Evolutionary conservation across 2,797 vertebrate genomes (phyloP).

Genomic region (Phataginus tricuspis): DNA sequence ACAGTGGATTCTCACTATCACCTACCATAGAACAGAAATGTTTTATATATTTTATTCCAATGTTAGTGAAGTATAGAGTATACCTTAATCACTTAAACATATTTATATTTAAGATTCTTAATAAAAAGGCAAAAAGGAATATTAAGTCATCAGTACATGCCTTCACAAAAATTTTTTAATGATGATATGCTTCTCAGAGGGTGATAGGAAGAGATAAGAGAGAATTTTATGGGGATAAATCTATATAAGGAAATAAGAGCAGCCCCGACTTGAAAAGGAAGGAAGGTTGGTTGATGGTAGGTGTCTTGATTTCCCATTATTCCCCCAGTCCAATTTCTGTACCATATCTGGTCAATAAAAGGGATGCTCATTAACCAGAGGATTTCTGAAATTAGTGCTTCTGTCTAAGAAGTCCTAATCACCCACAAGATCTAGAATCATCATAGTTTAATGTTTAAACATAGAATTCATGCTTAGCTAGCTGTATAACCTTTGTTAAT

Average conservation of each 20-base stretch:
- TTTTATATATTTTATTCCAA: background rate
- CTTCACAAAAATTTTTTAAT: background rate
- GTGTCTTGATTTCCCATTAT: background rate
- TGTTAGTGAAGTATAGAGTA: background rate
- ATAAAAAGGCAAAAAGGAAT: background rate
- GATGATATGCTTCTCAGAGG: background rate
- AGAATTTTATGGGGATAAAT: background rate
- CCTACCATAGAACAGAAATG: background rate
- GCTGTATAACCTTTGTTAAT: background rate
- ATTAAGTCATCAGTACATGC: background rate
- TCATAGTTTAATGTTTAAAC: background rate
- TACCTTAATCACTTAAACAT: background rate
- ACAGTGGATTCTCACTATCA: background rate
- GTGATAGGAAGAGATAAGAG: background rate
- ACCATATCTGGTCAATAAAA: background rate
- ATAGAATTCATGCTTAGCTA: background rate
- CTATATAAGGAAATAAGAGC: background rate
- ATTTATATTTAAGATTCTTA: background rate
- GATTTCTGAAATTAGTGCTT: background rate
- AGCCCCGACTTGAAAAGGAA: background rate
- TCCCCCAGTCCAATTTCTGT: background rate
- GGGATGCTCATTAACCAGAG: background rate
- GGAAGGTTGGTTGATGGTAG: background rate
- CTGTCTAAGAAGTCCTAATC: background rate
- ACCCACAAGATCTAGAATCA: background rate